A percentile compares a stretch with the other conserved stretches of the same genome.
These are phyloP conservation scores for Mus minutoides DNA, from an alignment of 2,797 vertebrate genomes.

Conservation along the genomic window DNA sequence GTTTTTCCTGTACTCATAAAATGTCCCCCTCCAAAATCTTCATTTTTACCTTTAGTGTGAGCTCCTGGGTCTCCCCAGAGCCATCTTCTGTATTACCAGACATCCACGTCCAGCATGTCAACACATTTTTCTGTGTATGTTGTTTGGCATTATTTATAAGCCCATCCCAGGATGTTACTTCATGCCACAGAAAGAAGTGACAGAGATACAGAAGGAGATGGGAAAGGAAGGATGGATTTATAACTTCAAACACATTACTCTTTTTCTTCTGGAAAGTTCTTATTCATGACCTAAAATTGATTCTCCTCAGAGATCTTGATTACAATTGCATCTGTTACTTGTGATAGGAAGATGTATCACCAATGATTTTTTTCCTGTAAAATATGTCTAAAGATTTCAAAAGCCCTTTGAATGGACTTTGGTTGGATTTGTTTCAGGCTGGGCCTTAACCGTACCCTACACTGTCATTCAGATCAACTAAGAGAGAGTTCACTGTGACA, in stretches of 20 bases:
- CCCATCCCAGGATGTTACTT: not conserved
- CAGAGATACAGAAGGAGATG: not conserved
- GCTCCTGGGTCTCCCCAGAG: not conserved
- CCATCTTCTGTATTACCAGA: not conserved
- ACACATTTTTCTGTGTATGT: not conserved
- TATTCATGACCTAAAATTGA: constrained; percentile 31
- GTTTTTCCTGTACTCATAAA: not conserved
- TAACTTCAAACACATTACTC: constrained; percentile 9
- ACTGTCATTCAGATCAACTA: not conserved
- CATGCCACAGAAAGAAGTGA: not conserved
- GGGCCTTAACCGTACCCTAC: not conserved
- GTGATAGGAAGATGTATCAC: not conserved
- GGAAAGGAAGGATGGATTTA: not conserved
- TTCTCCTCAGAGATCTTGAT: not conserved
- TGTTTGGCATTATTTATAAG: not conserved
- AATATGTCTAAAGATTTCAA: constrained; percentile 19
- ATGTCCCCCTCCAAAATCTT: not conserved
- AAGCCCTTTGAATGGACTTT: not conserved
- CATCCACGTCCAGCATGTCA: not conserved
- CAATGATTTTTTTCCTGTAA: not conserved
- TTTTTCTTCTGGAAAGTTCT: constrained; percentile 23
- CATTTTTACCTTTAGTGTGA: not conserved
- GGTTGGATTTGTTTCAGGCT: not conserved
- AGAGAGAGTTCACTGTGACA: not conserved
- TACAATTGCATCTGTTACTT: not conserved